Evolutionary conservation across 1,140 invertebrate genomes (phyloP).

Genomic region (Leptinotarsa defecta): DNA sequence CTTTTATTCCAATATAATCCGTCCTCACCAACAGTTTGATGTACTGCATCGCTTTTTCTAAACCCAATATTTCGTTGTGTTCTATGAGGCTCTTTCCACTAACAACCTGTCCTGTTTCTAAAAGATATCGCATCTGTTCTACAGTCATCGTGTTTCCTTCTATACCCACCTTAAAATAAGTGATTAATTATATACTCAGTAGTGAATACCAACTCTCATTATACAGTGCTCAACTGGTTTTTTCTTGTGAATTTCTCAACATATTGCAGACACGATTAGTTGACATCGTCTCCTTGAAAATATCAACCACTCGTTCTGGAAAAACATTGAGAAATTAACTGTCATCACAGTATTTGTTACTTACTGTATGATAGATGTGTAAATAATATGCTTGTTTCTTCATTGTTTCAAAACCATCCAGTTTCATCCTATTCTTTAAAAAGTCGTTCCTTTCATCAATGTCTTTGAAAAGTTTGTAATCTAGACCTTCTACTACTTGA

Average conservation of each 20-base stretch:
- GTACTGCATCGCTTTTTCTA: slow-evolving; percentile 94
- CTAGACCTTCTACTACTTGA: slow-evolving; percentile 88
- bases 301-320: neutral
- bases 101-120: slow-evolving; percentile 92
- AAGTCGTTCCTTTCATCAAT: slow-evolving; percentile 87
- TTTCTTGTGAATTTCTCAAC: no score
- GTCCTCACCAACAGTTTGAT: slow-evolving; percentile 84
- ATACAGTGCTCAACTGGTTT: neutral
- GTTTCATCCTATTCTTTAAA: slow-evolving; percentile 79
- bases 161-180: slow-evolving; percentile 70
- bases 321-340: neutral
- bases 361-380: slow-evolving; percentile 95
- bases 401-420: slow-evolving; percentile 77
- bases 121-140: slow-evolving; percentile 87
- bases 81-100: slow-evolving; percentile 94
- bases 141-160: slow-evolving; percentile 97
- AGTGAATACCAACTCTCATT: neutral
- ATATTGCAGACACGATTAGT: no score
- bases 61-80: slow-evolving; percentile 93
- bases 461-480: slow-evolving; percentile 74
- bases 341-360: slow-evolving; percentile 46
- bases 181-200: neutral
- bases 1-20: slow-evolving; percentile 75
- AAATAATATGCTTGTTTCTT: slow-evolving; percentile 95
- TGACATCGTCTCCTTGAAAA: no score